Evolutionary conservation across 2,797 vertebrate species (phyloP).

Genomic region (Gymnothorax reevesii): DNA sequence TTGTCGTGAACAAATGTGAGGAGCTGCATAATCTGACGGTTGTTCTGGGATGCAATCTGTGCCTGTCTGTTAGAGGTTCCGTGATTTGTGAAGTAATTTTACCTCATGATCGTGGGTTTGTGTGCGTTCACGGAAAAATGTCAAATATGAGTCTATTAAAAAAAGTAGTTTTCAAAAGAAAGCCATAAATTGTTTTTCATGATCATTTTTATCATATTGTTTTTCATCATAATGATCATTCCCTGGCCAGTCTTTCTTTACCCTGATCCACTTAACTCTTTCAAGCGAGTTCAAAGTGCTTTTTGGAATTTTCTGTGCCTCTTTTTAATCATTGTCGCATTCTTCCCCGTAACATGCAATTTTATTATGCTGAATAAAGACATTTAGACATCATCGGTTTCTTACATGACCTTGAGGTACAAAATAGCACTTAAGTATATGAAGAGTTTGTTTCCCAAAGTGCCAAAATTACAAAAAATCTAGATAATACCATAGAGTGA

Average conservation of each 20-base stretch:
- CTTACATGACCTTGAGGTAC: too few relatives aligned
- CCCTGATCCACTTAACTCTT: slow-evolving; percentile 24
- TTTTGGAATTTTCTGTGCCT: not conserved
- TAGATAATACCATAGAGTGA: too few relatives aligned
- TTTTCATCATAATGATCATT: not conserved
- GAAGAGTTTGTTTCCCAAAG: too few relatives aligned
- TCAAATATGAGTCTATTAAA: not conserved
- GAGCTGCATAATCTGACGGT: not conserved
- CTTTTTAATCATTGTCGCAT: slow-evolving; percentile 1
- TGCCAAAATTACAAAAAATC: too few relatives aligned
- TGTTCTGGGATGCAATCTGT: not conserved
- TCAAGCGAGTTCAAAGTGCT: slow-evolving; percentile 23
- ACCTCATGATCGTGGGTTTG: not conserved
- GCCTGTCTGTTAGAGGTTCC: not conserved
- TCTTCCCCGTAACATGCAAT: too few relatives aligned
- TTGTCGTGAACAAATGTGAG: not conserved
- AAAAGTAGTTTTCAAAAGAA: not conserved
- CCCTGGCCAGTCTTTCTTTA: not conserved
- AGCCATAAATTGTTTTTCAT: not conserved
- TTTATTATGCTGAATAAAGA: too few relatives aligned
- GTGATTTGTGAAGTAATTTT: not conserved
- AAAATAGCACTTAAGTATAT: too few relatives aligned
- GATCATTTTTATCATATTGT: not conserved
- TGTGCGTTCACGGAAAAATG: not conserved
- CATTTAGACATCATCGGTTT: too few relatives aligned